phyloP scores from a whole-genome alignment of 2,797 vertebrate species.

The Halcyon leucocephala region DNA sequence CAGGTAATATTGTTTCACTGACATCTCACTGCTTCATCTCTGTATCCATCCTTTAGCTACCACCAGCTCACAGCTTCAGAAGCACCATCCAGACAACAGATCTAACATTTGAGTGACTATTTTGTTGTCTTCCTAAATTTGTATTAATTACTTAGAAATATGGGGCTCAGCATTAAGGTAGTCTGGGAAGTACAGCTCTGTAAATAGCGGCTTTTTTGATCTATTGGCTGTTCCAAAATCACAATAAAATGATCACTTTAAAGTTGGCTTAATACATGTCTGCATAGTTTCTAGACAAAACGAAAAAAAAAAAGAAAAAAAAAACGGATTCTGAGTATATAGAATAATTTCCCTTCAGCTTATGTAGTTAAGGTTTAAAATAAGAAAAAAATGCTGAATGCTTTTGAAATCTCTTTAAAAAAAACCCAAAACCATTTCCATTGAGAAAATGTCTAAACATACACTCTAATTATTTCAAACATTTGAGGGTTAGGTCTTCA shows the following conservation, averaged over 20 bases:
- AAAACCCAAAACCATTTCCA: background rate
- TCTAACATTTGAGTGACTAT: background rate
- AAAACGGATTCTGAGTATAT: background rate
- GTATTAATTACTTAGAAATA: background rate
- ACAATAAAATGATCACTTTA: background rate
- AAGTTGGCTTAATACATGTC: background rate
- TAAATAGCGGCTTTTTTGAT: background rate
- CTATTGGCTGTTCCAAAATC: background rate
- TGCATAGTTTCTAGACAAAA: background rate
- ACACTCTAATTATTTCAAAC: background rate
- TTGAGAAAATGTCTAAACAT: background rate
- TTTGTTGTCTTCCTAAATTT: background rate
- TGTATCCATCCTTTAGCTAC: background rate
- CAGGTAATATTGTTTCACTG: rapidly evolving
- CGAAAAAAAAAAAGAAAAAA: background rate
- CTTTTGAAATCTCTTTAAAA: background rate
- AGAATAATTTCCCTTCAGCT: background rate
- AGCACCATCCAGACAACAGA: background rate
- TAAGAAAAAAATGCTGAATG: background rate
- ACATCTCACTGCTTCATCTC: background rate
- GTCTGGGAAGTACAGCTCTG: background rate
- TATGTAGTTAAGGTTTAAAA: background rate
- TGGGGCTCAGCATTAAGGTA: background rate
- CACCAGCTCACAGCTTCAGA: background rate
- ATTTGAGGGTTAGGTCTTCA: background rate